Conservation (phyloP, 2,888 invertebrate species). For the Marasmarcha lunaedactyla region DNA sequence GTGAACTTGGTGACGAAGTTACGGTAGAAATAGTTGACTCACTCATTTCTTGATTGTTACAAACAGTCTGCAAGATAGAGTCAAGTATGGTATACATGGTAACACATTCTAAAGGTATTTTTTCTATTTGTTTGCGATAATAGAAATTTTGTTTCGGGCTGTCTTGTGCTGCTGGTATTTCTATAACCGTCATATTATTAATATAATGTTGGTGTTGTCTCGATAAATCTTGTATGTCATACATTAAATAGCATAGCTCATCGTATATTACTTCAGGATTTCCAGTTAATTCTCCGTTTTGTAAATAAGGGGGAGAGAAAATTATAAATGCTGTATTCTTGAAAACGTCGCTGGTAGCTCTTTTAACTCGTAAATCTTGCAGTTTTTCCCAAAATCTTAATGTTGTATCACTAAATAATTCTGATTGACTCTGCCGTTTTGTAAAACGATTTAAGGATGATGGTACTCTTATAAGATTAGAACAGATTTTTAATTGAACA, state of each 20-base stretch:
- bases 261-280: slow-evolving; percentile 56
- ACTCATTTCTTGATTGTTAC: slow-evolving; percentile 19
- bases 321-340: slow-evolving; percentile 53
- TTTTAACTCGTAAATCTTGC: slow-evolving; percentile 37
- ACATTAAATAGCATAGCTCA: slow-evolving; percentile 57
- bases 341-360: slow-evolving; percentile 30
- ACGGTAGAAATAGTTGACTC: slow-evolving; percentile 25
- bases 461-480: slow-evolving; percentile 26
- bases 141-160: slow-evolving; percentile 18
- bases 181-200: slow-evolving; percentile 48
- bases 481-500: slow-evolving; percentile 50
- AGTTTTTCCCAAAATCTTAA: slow-evolving; percentile 46
- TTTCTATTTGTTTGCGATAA: slow-evolving; percentile 28
- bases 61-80: slow-evolving; percentile 36
- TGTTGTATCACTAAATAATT: slow-evolving; percentile 35
- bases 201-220: slow-evolving; percentile 58
- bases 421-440: slow-evolving; percentile 50
- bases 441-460: slow-evolving; percentile 31
- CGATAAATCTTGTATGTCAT: slow-evolving; percentile 63
- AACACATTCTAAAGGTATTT: slow-evolving; percentile 42
- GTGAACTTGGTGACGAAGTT: slow-evolving; percentile 19
- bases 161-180: slow-evolving; percentile 23
- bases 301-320: slow-evolving; percentile 50
- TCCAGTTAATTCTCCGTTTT: slow-evolving; percentile 32
- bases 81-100: slow-evolving; percentile 45